Conservation (phyloP, 2,113 vertebrate species). For the Chlamydotis undulata region DNA sequence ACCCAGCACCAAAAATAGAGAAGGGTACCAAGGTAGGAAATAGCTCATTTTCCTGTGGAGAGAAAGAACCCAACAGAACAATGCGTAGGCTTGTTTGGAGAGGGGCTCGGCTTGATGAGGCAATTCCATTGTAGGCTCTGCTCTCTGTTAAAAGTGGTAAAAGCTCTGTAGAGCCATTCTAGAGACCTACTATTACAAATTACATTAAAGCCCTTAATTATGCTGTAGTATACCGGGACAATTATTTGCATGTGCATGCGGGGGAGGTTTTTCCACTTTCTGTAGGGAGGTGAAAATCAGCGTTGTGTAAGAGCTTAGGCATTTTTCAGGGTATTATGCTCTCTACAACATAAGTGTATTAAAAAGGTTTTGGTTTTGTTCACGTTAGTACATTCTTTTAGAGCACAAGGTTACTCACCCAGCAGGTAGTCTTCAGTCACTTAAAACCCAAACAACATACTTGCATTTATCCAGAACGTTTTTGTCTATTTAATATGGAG, state of each 20-base stretch:
- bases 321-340: constrained; percentile 6
- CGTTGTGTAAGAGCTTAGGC: neutral
- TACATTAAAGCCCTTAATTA: neutral
- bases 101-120: neutral
- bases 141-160: neutral
- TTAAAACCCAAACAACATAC: neutral
- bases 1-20: neutral
- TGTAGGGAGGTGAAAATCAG: neutral
- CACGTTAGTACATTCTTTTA: neutral
- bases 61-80: rapidly evolving
- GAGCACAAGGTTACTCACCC: neutral
- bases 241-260: neutral
- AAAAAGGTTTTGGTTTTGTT: neutral
- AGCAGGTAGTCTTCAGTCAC: neutral
- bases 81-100: rapidly evolving
- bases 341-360: neutral
- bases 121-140: neutral
- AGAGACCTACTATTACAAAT: neutral
- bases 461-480: neutral
- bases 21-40: neutral
- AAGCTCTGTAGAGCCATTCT: neutral
- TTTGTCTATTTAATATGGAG: neutral
- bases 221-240: neutral
- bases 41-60: neutral
- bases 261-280: neutral